Conservation (phyloP, 2,797 vertebrate species). For the Gymnothorax reevesii region DNA sequence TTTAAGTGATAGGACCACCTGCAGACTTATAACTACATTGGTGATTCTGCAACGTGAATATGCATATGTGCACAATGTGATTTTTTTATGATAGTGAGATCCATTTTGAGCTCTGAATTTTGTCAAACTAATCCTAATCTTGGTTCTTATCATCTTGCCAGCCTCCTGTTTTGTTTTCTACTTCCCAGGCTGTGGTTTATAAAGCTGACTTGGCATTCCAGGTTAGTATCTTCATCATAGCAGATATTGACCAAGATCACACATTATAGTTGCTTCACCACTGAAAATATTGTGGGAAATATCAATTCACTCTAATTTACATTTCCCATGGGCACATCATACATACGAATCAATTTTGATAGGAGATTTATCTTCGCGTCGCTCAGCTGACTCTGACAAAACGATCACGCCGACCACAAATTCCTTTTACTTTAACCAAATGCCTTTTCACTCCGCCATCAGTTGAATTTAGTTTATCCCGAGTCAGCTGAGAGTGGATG, state of each 20-base stretch:
- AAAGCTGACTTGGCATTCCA: neutral
- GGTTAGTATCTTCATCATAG: neutral
- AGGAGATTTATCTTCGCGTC: neutral
- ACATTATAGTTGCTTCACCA: neutral
- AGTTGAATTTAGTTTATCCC: neutral
- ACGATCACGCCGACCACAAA: neutral
- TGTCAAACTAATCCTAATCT: neutral
- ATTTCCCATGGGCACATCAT: neutral
- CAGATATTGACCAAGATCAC: neutral
- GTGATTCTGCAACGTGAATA: no score
- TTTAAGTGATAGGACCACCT: no score
- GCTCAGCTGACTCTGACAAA: neutral
- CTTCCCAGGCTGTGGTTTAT: neutral
- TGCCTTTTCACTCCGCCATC: neutral
- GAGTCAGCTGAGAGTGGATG: neutral
- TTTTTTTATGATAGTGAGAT: no score
- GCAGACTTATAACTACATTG: no score
- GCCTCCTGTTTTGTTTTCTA: constrained; percentile 4
- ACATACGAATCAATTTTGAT: constrained; percentile 4
- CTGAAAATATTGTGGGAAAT: neutral
- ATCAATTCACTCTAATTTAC: neutral
- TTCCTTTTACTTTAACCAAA: neutral
- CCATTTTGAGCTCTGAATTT: no score
- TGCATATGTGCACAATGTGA: no score
- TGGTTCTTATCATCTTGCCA: neutral